These are phyloP conservation scores for Aradophagus sp. DNA, from an alignment of 1,140 invertebrate genomes.

Conservation along the genomic window DNA sequence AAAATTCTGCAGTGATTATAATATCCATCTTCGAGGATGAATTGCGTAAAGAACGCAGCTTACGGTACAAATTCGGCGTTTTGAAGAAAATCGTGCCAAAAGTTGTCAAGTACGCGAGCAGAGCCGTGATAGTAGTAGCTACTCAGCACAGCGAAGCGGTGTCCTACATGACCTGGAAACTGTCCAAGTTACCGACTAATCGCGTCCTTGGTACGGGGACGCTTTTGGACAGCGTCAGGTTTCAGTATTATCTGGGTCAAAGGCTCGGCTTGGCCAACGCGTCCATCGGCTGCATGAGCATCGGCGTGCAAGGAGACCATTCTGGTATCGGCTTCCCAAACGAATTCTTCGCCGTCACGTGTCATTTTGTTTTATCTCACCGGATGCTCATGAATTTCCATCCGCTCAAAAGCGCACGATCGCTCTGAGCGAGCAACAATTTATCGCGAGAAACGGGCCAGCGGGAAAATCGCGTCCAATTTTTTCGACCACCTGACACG, in stretches of 20 bases:
- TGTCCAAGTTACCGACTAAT: constrained; percentile 78
- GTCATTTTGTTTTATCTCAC: constrained; percentile 38
- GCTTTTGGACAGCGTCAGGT: constrained; percentile 78
- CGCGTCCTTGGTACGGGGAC: constrained; percentile 81
- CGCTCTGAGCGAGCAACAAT: too few species aligned
- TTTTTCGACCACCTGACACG: too few species aligned
- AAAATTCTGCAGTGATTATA: constrained; percentile 65
- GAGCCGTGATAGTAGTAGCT: constrained; percentile 77
- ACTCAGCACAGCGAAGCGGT: constrained; percentile 80
- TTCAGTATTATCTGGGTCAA: constrained; percentile 78
- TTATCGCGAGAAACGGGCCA: background rate
- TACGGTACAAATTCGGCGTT: constrained; percentile 78
- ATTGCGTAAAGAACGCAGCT: constrained; percentile 55
- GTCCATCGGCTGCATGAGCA: constrained; percentile 78
- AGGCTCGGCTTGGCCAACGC: constrained; percentile 76
- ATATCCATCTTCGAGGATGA: constrained; percentile 57
- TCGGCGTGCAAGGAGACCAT: constrained; percentile 79
- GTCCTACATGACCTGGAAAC: constrained; percentile 81
- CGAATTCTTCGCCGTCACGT: constrained; percentile 39
- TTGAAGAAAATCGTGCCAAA: constrained; percentile 78
- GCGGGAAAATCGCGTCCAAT: too few species aligned
- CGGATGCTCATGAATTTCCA: constrained; percentile 27
- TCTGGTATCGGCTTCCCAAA: constrained; percentile 71
- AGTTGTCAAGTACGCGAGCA: constrained; percentile 77
- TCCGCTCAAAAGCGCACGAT: too few species aligned